Base-by-base conservation (phyloP, 1,140 invertebrate species). In the Aphaenogaster floridana region DNA sequence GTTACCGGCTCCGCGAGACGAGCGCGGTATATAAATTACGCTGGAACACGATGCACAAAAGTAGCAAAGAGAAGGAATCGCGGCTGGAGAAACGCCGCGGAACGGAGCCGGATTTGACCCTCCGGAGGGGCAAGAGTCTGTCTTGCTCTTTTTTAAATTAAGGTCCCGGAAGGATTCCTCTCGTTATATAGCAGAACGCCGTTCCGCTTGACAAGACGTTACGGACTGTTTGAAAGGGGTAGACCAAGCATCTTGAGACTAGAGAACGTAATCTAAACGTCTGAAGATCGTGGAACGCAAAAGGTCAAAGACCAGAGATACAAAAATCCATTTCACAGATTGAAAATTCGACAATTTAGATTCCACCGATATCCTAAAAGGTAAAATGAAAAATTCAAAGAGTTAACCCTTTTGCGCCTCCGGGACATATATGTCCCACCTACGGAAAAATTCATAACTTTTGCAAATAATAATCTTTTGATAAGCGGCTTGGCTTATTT, bases 71-170 rank as follows among this genome's bases (percentile, higher is more conserved):
- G 50, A 8, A 4, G 11, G 15, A 59, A 50, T 85, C 72, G 54
- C 50, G 34, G 17, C 8, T 48, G 57, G 3, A 50, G 66, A 61
- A 80, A 34, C 21, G 21, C 52, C 21, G 21, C 52, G 17, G 34
- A 64, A 42, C 11, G 28, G 42, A 63, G 45, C 13, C 48, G 63
- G 66, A 86, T 63, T 86, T 63, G 28, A 69, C 6, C 48, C 15
- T 59, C 11, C 2, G 52, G n/a, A 11, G 36, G 42, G 45, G 71
- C 42, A 69, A 54, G 72, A 63, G 39, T 69, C 9, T 48, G 13
- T 74, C 50, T 88, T 36, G 15, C 45, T 15, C 87, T 36, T 39
- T 86, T 86, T 76, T 64, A 45, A 52, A 50, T 87, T 81, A 61
- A 77, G 34, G 11, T 81, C 4, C 13, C 59, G 21, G 36, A n/a